These are phyloP conservation scores for Phlogophora meticulosa DNA, from an alignment of 2,888 invertebrate genomes.

Conservation along the genomic window DNA sequence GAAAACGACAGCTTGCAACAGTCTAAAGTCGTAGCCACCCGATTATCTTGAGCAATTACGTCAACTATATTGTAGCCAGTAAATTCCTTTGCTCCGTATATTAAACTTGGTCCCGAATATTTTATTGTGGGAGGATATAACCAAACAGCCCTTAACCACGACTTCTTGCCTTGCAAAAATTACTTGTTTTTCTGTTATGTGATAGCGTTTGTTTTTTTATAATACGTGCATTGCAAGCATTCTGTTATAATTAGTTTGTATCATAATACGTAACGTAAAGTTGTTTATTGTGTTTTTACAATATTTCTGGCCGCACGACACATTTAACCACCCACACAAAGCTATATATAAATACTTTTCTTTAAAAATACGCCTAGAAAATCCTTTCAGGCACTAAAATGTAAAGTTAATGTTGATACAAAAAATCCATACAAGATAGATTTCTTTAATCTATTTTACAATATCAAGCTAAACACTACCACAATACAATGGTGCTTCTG, in stretches of 20 bases:
- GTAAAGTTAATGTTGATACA: too few species aligned
- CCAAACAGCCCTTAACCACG: background rate
- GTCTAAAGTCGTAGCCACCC: background rate
- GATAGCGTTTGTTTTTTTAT: too few species aligned
- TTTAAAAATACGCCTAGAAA: too few species aligned
- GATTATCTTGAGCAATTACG: slow-evolving; percentile 8
- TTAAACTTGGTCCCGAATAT: slow-evolving; percentile 3
- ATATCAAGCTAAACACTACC: slow-evolving; percentile 6
- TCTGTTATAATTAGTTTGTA: too few species aligned
- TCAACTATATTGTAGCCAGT: slow-evolving; percentile 33
- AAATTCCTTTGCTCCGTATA: slow-evolving; percentile 19
- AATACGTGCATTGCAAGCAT: too few species aligned
- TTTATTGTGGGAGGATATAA: slow-evolving; percentile 15
- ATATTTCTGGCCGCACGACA: too few species aligned
- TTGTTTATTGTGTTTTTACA: too few species aligned
- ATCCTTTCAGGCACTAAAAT: too few species aligned
- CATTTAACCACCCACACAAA: too few species aligned
- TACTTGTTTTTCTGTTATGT: background rate
- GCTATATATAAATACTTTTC: too few species aligned
- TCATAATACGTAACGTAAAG: too few species aligned
- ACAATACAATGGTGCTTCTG: slow-evolving; percentile 10
- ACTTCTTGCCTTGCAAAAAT: background rate
- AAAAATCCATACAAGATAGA: background rate
- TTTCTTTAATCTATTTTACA: slow-evolving; percentile 14
- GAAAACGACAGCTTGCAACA: background rate